Conservation (phyloP, 2,888 invertebrate species). For the Eupithecia centaureata region DNA sequence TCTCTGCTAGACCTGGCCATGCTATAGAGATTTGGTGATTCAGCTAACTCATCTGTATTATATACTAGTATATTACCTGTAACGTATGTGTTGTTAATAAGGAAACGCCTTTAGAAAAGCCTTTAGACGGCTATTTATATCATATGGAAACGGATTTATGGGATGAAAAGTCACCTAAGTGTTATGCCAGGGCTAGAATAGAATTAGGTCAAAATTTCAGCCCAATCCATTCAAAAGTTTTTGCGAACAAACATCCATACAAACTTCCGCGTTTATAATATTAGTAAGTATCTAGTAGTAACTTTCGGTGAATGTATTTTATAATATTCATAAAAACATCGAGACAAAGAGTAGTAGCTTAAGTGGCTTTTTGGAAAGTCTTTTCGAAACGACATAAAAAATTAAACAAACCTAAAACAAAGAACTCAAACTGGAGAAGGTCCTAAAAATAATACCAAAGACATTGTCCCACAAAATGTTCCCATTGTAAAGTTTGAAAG, state of each 20-base stretch:
- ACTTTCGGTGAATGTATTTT: background rate
- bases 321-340: background rate
- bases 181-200: too few species aligned
- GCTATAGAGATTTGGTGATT: background rate
- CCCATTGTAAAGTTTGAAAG: constrained; percentile 38
- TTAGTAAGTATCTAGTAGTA: background rate
- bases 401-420: constrained; percentile 9
- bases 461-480: constrained; percentile 33
- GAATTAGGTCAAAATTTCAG: too few species aligned
- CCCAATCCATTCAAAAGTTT: too few species aligned
- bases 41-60: background rate
- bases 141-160: too few species aligned
- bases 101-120: too few species aligned
- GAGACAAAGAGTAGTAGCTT: background rate
- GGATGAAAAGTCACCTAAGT: too few species aligned
- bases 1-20: background rate
- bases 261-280: too few species aligned
- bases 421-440: constrained; percentile 17
- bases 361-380: background rate
- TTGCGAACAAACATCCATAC: too few species aligned
- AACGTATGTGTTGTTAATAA: too few species aligned
- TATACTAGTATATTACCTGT: too few species aligned
- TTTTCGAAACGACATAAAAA: background rate
- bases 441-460: constrained; percentile 31
- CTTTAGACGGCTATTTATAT: too few species aligned